These are phyloP conservation scores for Neostethus bicornis DNA, from an alignment of 2,797 vertebrate genomes.

Conservation along the genomic window DNA sequence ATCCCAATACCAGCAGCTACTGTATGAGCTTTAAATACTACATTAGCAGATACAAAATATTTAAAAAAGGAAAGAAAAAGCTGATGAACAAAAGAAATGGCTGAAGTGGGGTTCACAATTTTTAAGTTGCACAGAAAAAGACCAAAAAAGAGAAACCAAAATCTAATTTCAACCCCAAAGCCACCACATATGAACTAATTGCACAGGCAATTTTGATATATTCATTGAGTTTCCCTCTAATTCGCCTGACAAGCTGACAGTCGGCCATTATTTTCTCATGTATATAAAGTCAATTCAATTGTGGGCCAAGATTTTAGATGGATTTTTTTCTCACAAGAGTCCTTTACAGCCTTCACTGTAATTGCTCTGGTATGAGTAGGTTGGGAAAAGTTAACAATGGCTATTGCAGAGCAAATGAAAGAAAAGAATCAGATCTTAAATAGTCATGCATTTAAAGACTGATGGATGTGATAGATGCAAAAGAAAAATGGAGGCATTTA, in stretches of 20 bases:
- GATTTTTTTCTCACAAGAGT: conserved; percentile 32
- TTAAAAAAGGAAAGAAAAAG: no score
- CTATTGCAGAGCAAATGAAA: background rate
- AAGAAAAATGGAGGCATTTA: conserved; percentile 2
- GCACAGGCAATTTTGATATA: conserved; percentile 5
- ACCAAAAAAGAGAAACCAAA: no score
- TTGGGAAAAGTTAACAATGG: conserved; percentile 8
- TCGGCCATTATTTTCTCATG: conserved; percentile 39
- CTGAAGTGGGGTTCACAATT: no score
- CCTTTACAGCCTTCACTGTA: conserved; percentile 11
- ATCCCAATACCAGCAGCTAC: no score
- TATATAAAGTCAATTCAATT: conserved; percentile 22
- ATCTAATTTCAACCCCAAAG: background rate
- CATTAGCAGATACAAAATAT: no score
- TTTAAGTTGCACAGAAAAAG: background rate
- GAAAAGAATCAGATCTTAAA: background rate
- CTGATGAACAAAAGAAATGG: no score
- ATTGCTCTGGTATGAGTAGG: conserved; percentile 35
- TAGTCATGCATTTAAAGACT: conserved; percentile 9
- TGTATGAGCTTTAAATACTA: no score
- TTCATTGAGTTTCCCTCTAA: conserved; percentile 6
- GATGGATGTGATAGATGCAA: conserved; percentile 2
- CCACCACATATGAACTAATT: conserved; percentile 13
- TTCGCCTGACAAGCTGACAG: conserved; percentile 19
- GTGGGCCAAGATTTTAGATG: conserved; percentile 12